phyloP scores from a whole-genome alignment of 2,113 vertebrate genomes.

The Ictalurus furcatus region DNA sequence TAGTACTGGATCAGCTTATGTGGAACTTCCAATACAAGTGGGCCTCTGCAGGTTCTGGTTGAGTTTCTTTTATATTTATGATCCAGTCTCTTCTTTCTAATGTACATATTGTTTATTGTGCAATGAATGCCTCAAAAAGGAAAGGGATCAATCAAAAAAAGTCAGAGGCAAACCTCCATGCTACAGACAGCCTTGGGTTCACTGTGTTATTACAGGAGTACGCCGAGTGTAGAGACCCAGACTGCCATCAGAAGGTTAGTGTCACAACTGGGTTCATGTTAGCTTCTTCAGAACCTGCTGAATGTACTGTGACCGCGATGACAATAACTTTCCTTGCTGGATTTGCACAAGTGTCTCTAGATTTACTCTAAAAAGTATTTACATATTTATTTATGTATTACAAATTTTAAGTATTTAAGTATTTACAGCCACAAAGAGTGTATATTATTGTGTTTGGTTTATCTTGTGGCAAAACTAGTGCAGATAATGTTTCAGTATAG shows the following conservation, averaged over 20 bases:
- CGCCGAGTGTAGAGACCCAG: not conserved
- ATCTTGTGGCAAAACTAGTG: not conserved
- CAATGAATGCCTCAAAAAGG: conserved; percentile 35
- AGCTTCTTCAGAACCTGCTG: conserved; percentile 38
- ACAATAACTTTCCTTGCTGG: conserved; percentile 41
- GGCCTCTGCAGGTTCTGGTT: conserved; percentile 24
- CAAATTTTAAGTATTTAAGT: not conserved
- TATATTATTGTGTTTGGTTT: not conserved
- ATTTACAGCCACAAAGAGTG: not conserved
- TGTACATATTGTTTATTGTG: not conserved
- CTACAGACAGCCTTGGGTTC: conserved; percentile 28
- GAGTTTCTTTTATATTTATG: not conserved
- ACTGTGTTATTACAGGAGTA: conserved; percentile 39
- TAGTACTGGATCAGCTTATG: conserved; percentile 22
- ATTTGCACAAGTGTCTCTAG: conserved; percentile 39
- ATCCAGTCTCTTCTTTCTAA: conserved; percentile 6
- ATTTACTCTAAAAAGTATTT: conserved; percentile 13
- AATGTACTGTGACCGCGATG: conserved; percentile 50
- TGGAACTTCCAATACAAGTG: conserved; percentile 13
- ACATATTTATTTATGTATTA: conserved; percentile 8
- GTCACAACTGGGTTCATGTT: not conserved
- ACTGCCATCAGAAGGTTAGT: not conserved
- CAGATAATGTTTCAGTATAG: not conserved
- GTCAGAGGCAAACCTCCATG: conserved; percentile 1
- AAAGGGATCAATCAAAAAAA: conserved; percentile 1